phyloP scores from a whole-genome alignment of 2,797 vertebrate species.

The Bucorvus abyssinicus region DNA sequence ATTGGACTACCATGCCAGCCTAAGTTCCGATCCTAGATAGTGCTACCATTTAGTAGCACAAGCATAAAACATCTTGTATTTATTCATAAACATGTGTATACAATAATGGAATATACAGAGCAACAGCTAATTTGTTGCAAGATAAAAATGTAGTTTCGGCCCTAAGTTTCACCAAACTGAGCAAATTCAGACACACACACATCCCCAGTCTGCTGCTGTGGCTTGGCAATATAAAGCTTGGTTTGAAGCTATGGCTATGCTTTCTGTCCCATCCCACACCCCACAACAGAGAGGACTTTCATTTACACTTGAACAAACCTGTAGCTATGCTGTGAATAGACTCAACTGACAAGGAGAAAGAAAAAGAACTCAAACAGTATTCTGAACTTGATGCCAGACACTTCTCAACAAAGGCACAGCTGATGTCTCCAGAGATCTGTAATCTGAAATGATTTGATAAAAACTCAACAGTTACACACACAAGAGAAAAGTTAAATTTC shows the following conservation, averaged over 20 bases:
- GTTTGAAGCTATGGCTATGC: not conserved
- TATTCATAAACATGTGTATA: not conserved
- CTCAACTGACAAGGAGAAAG: not conserved
- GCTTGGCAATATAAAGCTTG: not conserved
- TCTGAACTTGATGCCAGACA: not conserved
- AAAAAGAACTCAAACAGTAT: not conserved
- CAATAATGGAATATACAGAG: not conserved
- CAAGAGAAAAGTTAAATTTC: not conserved
- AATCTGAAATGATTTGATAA: not conserved
- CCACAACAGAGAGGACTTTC: not conserved
- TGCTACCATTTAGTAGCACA: not conserved
- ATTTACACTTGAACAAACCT: not conserved
- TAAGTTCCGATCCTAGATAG: not conserved
- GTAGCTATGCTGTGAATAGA: not conserved
- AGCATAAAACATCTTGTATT: not conserved
- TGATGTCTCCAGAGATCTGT: not conserved
- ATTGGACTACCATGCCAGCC: not conserved
- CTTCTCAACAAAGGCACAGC: not conserved
- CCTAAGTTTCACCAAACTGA: not conserved
- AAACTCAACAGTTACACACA: not conserved
- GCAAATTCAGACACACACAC: not conserved
- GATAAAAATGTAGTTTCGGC: not conserved
- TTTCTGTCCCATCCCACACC: not conserved
- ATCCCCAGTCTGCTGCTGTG: not conserved
- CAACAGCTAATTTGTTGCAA: not conserved